Evolutionary conservation across 2,797 vertebrate species (phyloP).

Genomic region (Poeciliopsis turneri): DNA sequence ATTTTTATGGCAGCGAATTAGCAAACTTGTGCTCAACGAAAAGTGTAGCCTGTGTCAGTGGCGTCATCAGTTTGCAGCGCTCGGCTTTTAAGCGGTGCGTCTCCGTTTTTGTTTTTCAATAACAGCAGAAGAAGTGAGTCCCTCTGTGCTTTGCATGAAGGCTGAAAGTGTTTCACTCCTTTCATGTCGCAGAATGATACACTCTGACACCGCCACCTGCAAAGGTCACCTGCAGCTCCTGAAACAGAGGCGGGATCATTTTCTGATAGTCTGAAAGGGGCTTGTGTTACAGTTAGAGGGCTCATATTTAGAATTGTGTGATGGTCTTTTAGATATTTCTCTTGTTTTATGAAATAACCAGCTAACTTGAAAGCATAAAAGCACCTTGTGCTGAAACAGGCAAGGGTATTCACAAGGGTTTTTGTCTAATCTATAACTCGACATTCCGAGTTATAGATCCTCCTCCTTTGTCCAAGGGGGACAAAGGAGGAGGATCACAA

Average conservation of each 20-base stretch:
- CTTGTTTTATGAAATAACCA: not conserved
- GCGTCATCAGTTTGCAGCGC: not conserved
- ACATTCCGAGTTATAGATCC: no score
- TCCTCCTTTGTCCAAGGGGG: no score
- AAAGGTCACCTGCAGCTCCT: not conserved
- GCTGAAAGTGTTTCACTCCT: not conserved
- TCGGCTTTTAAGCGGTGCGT: not conserved
- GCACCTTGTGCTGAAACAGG: not conserved
- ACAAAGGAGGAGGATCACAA: not conserved
- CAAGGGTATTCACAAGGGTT: no score
- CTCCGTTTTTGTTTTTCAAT: not conserved
- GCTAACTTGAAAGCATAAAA: no score
- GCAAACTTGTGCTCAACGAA: not conserved
- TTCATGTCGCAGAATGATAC: not conserved
- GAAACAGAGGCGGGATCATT: not conserved
- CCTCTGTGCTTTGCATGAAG: not conserved
- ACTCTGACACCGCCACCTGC: not conserved
- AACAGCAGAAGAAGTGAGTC: not conserved
- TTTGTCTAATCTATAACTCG: no score
- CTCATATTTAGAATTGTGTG: not conserved
- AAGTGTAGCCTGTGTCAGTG: not conserved
- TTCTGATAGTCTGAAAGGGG: not conserved
- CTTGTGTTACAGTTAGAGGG: not conserved
- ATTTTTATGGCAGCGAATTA: not conserved
- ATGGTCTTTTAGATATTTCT: not conserved